A percentile compares a stretch with the other conserved stretches of the same genome.
Conservation (phyloP, 1,140 invertebrate species). For the Pentalonia nigronervosa region DNA sequence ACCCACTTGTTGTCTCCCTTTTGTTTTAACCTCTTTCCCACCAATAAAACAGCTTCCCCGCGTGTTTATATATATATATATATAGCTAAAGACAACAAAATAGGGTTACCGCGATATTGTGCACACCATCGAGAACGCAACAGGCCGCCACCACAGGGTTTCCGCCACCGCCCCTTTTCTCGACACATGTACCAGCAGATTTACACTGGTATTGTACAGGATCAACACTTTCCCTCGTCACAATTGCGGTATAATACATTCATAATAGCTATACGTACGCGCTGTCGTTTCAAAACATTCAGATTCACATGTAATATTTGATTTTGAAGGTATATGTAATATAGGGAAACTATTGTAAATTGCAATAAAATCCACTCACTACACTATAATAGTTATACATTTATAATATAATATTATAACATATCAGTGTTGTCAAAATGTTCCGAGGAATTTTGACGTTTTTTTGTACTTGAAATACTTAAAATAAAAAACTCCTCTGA, state of each 20-base stretch:
- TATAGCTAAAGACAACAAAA: conserved; percentile 27
- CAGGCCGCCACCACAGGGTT: conserved; percentile 47
- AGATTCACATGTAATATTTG: not conserved
- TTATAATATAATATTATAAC: not conserved
- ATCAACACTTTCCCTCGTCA: not conserved
- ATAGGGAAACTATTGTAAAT: not conserved
- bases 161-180: conserved; percentile 21
- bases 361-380: not conserved
- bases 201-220: not conserved
- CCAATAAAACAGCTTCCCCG: not conserved
- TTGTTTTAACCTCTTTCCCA: conserved; percentile 35
- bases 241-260: not conserved
- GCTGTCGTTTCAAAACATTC: not conserved
- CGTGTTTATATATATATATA: not conserved
- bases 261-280: not conserved
- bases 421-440: not conserved
- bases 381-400: not conserved
- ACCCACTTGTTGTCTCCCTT: conserved; percentile 53
- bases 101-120: conserved; percentile 10
- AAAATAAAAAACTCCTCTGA: not conserved
- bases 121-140: conserved; percentile 20
- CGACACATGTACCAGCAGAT: not conserved
- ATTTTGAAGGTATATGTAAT: not conserved
- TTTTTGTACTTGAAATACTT: not conserved
- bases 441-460: not conserved